Percentiles rank a stretch among this genome's conserved stretches.
Evolutionary conservation across 2,113 vertebrate genomes (phyloP).

Genomic region (Actenoides hombroni): DNA sequence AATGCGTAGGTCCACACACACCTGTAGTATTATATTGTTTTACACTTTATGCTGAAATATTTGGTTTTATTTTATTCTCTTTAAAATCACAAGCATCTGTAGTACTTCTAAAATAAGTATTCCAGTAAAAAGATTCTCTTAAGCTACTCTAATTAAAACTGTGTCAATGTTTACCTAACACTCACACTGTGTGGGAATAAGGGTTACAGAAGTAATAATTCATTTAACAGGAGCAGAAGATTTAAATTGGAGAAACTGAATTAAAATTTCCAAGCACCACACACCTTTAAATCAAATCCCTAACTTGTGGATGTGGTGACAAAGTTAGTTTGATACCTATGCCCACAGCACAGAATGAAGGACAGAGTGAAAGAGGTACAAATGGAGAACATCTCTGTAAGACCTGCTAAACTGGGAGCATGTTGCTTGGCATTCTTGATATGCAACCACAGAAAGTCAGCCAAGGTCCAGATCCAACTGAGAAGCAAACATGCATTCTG

Average conservation of each 20-base stretch:
- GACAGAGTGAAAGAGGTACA: background rate
- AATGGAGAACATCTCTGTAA: background rate
- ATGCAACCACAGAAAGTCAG: background rate
- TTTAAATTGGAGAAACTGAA: background rate
- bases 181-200: background rate
- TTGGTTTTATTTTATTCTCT: background rate
- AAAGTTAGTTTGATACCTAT: background rate
- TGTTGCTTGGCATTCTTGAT: background rate
- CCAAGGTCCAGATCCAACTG: background rate
- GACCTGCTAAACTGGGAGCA: background rate
- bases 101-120: conserved; percentile 14
- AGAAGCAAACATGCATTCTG: background rate
- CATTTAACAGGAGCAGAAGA: background rate
- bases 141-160: conserved; percentile 2
- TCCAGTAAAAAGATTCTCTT: background rate
- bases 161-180: background rate
- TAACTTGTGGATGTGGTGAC: background rate
- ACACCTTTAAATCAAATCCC: background rate
- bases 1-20: background rate
- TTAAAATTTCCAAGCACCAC: background rate
- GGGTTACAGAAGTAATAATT: background rate
- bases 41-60: background rate
- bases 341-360: background rate
- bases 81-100: background rate
- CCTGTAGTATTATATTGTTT: background rate